Conservation (phyloP, 2,888 invertebrate species). For the Tachystola acroxantha region DNA sequence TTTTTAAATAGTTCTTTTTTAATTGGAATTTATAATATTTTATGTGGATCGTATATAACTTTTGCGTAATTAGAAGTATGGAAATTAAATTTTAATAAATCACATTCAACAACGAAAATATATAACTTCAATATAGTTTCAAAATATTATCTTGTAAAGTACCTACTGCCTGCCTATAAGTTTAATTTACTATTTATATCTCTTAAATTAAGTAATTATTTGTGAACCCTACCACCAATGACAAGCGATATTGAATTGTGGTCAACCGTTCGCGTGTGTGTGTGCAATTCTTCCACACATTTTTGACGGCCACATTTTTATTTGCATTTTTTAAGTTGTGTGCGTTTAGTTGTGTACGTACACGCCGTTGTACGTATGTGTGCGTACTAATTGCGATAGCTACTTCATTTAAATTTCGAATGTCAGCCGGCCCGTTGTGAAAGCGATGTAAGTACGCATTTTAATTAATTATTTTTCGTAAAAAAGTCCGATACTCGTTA, state of each 20-base stretch:
- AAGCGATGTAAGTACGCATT: constrained; percentile 44
- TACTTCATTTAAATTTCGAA: constrained; percentile 78
- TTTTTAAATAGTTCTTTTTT: too few species aligned
- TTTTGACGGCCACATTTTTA: constrained; percentile 72
- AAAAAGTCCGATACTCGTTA: neutral
- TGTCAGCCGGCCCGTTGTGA: constrained; percentile 46
- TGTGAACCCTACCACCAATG: constrained; percentile 63
- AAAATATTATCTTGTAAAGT: too few species aligned
- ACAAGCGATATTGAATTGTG: constrained; percentile 75
- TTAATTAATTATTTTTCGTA: constrained; percentile 14
- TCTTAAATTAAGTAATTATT: too few species aligned
- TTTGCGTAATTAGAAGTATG: too few species aligned
- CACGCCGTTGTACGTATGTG: constrained; percentile 22
- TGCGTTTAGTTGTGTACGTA: constrained; percentile 43
- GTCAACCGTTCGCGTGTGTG: constrained; percentile 44
- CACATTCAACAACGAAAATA: too few species aligned
- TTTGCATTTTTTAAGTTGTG: constrained; percentile 49
- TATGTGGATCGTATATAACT: too few species aligned
- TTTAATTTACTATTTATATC: too few species aligned
- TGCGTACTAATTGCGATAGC: constrained; percentile 74
- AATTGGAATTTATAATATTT: too few species aligned
- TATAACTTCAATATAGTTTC: too few species aligned
- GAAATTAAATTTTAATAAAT: too few species aligned
- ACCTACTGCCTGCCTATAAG: too few species aligned
- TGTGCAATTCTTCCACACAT: constrained; percentile 70